phyloP scores from a whole-genome alignment of 2,113 vertebrate genomes.

The Etheostoma spectabile region DNA sequence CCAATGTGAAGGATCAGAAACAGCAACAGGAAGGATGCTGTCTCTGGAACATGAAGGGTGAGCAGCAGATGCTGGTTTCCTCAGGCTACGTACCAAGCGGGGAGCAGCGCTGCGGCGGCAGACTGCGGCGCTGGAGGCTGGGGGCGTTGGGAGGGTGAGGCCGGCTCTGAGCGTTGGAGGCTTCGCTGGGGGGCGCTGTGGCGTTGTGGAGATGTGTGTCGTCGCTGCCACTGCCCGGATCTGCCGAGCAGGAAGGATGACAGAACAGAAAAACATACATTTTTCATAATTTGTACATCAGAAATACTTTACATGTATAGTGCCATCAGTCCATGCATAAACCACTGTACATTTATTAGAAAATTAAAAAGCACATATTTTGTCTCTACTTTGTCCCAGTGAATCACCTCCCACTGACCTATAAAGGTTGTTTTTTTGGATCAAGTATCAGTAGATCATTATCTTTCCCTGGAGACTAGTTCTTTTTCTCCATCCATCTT shows the following conservation, averaged over 20 bases:
- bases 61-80: neutral
- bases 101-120: constrained; percentile 85
- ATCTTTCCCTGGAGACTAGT: constrained; percentile 16
- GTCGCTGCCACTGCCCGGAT: constrained; percentile 86
- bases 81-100: constrained; percentile 64
- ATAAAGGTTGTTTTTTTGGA: neutral
- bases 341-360: neutral
- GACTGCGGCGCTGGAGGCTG: constrained; percentile 84
- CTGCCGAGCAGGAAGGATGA: constrained; percentile 70
- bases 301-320: too few relatives aligned
- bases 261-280: neutral
- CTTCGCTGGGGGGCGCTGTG: constrained; percentile 79
- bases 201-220: constrained; percentile 82
- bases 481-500: too few relatives aligned
- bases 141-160: constrained; percentile 75
- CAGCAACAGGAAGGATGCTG: neutral
- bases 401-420: too few relatives aligned
- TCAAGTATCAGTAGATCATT: neutral
- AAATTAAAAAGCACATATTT: neutral
- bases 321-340: neutral
- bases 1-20: neutral
- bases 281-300: neutral
- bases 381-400: neutral
- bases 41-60: neutral
- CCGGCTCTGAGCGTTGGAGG: constrained; percentile 55